These are phyloP conservation scores for Chionis minor DNA, from an alignment of 2,113 vertebrate genomes.

Conservation along the genomic window DNA sequence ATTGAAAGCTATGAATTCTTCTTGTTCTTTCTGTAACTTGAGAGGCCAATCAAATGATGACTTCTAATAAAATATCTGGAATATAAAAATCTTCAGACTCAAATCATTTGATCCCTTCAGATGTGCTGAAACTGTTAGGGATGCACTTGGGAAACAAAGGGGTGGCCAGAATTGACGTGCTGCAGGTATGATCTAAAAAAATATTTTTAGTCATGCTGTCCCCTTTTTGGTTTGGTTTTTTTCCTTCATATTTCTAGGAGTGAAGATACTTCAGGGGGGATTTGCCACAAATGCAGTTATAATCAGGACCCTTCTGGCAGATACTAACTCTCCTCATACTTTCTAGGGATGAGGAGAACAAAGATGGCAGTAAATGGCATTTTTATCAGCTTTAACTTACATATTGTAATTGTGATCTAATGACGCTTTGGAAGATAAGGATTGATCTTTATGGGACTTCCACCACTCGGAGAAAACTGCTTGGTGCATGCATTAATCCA, in stretches of 20 bases:
- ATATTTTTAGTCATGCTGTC: neutral
- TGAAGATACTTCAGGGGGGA: rapidly evolving
- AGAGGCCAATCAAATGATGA: neutral
- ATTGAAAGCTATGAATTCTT: neutral
- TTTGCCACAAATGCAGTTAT: neutral
- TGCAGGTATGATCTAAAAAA: neutral
- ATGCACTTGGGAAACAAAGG: neutral
- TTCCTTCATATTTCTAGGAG: neutral
- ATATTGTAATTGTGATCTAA: constrained; percentile 7
- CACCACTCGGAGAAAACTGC: neutral
- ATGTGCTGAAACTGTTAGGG: neutral
- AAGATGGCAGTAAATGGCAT: neutral
- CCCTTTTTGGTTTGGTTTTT: neutral
- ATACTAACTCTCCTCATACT: neutral
- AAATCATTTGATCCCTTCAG: neutral
- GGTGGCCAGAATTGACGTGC: neutral
- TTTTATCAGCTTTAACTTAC: neutral
- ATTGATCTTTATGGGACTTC: constrained; percentile 24
- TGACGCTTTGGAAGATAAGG: neutral
- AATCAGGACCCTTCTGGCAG: neutral
- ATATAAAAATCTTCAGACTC: neutral
- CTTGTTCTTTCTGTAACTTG: neutral
- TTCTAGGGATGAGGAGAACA: neutral
- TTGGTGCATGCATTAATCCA: constrained; percentile 8
- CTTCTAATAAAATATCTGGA: neutral